Evolutionary conservation across 2,113 vertebrate species (phyloP).

Genomic region (Pseudolaguvia tuberculata): DNA sequence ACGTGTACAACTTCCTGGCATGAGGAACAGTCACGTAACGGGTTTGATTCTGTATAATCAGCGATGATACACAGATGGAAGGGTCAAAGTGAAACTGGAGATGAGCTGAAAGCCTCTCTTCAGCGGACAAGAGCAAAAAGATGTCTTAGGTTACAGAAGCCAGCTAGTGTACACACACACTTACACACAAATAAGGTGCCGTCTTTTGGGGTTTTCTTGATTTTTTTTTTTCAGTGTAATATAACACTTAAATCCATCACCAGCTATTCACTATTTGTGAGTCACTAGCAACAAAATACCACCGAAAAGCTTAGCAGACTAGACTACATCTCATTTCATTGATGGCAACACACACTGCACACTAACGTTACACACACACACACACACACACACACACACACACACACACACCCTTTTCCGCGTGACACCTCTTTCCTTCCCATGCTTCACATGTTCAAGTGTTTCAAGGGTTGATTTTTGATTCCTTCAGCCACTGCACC

Average conservation of each 20-base stretch:
- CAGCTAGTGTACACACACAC: constrained; percentile 23
- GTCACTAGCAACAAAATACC: constrained; percentile 22
- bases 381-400: background rate
- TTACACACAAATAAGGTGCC: background rate
- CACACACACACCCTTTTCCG: background rate
- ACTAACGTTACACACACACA: constrained; percentile 1
- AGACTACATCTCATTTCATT: background rate
- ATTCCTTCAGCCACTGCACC: constrained; percentile 59
- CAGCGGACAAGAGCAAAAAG: constrained; percentile 35
- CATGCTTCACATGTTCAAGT: constrained; percentile 40
- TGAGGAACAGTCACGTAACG: background rate
- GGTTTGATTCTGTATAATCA: background rate
- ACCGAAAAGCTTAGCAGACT: background rate
- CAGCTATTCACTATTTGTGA: constrained; percentile 34
- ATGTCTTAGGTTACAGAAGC: constrained; percentile 50
- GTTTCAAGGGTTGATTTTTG: constrained; percentile 55
- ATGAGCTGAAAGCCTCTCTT: constrained; percentile 46
- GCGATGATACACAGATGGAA: constrained; percentile 40
- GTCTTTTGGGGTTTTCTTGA: background rate
- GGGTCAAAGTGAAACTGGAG: constrained; percentile 67
- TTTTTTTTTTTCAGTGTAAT: constrained; percentile 2
- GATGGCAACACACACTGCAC: too few relatives aligned
- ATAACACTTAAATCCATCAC: constrained; percentile 23
- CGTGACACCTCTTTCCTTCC: too few relatives aligned
- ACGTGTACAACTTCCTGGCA: background rate